A percentile compares a stretch with the other conserved stretches of the same genome.
Conservation (phyloP, 2,113 vertebrate species). For the Acinonyx jubatus region DNA sequence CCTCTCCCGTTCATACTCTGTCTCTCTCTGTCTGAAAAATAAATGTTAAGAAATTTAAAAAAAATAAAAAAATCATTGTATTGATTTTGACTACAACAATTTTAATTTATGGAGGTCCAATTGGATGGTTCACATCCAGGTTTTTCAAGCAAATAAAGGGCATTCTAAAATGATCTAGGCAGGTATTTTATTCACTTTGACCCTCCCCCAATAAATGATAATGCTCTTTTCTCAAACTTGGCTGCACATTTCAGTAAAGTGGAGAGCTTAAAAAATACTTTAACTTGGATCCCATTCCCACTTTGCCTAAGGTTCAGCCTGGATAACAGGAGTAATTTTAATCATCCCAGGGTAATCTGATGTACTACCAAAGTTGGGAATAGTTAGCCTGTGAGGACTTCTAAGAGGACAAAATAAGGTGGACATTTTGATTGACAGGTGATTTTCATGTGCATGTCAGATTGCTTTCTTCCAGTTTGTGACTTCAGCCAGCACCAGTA, state of each 20-base stretch:
- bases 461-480: neutral
- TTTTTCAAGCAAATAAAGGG: neutral
- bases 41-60: too few species aligned
- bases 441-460: too few species aligned
- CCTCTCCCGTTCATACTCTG: too few species aligned
- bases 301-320: neutral
- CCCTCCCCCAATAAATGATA: neutral
- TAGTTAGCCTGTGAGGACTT: neutral
- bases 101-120: neutral
- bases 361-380: neutral
- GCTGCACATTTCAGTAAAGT: neutral
- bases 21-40: too few species aligned
- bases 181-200: neutral
- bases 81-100: neutral
- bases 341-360: neutral
- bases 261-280: neutral
- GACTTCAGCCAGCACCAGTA: neutral
- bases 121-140: neutral
- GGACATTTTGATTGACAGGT: neutral
- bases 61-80: neutral
- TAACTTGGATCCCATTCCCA: neutral
- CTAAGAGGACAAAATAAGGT: neutral
- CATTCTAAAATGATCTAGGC: neutral
- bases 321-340: neutral
- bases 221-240: neutral